Base-by-base conservation (phyloP, 2,113 vertebrate genomes). In the Eurypyga helias region DNA sequence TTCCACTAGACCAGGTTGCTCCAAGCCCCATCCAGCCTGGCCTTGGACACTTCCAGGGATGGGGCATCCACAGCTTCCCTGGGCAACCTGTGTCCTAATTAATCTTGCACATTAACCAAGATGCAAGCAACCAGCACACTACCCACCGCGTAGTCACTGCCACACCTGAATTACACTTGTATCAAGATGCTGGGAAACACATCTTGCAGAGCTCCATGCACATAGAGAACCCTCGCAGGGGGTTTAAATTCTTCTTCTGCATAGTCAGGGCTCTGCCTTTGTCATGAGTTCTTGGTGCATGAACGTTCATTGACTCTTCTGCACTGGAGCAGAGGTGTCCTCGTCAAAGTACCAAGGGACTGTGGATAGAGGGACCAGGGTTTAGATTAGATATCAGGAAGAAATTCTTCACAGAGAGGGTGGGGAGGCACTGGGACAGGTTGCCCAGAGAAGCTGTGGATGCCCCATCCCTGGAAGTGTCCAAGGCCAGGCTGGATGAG, bases 301-400 rank as follows among this genome's bases (percentile, higher is more conserved):
- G 25, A 43, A 28, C 0, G 0, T 21, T 41, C 60, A 17, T 3
- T 13, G 13, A 7, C 6, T 10, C 14, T 23, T 19, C 49, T 43
- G 54, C 28, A 2, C 49, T 46, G 67, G 36, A 34, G 60, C 29
- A 52, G 54, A 36, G 29, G 5, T 2, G 2, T 58, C 31, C 57
- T 75, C 14, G 57, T 72, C 26, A 14, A 6, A 52, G 48, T 6
- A 9, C 15, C 21, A 29, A 31, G 46, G 55, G 64, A 3, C 29
- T 36, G 16, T 46, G 51, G 28, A 61, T n/a, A 66, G 7, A 4
- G 26, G 19, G 61, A 14, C 19, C 16, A 16, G 19, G n/a, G n/a
- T n/a, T n/a, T n/a, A n/a, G n/a, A n/a, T n/a, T n/a, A n/a, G n/a
- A n/a, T n/a, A n/a, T n/a, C n/a, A n/a, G n/a, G n/a, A n/a, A n/a